A percentile compares a stretch with the other conserved stretches of the same genome.
phyloP scores from a whole-genome alignment of 2,113 vertebrate species.

The Nicator chloris region DNA sequence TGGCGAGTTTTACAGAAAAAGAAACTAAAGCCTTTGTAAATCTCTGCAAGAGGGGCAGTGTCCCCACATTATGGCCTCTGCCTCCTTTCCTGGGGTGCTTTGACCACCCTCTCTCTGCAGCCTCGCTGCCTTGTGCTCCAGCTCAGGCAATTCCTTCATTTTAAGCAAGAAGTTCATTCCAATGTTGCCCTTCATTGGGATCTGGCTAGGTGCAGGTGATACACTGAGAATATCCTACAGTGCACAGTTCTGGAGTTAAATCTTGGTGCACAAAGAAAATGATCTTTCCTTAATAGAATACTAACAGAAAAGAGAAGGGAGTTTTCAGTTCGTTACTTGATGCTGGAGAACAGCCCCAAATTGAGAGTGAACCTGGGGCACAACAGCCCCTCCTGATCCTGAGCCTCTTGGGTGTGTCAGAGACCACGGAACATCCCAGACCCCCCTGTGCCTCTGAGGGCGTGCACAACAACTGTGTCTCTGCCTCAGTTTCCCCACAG shows the following conservation, averaged over 20 bases:
- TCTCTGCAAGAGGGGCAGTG: background rate
- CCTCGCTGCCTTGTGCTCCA: background rate
- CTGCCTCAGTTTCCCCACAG: background rate
- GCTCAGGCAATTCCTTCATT: background rate
- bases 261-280: background rate
- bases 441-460: background rate
- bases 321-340: rapidly evolving
- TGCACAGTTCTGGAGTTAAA: background rate
- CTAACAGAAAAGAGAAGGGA: background rate
- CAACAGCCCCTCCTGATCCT: background rate
- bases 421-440: background rate
- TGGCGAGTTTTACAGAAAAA: background rate
- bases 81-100: background rate
- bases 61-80: rapidly evolving
- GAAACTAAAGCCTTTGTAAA: background rate
- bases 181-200: background rate
- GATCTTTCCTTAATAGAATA: rapidly evolving
- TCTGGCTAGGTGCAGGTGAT: background rate
- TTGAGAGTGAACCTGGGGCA: background rate
- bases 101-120: background rate
- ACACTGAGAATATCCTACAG: background rate
- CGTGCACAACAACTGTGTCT: rapidly evolving
- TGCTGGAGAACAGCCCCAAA: background rate
- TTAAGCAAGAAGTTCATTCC: background rate
- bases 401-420: background rate